phyloP scores from a whole-genome alignment of 2,888 invertebrate species.

The Pheosia gnoma region DNA sequence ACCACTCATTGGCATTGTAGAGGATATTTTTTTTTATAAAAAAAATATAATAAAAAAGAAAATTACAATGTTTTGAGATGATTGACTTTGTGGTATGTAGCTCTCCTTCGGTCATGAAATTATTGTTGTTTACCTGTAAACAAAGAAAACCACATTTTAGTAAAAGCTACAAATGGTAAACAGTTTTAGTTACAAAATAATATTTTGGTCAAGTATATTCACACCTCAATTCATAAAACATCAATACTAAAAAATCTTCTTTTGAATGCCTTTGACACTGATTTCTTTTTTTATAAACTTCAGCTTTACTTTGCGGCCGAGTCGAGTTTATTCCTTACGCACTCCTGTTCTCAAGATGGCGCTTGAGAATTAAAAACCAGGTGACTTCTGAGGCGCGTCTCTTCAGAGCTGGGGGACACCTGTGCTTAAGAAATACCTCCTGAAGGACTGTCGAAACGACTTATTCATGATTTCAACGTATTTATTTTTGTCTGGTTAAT shows the following conservation, averaged over 20 bases:
- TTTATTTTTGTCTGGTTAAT: background rate
- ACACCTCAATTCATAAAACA: background rate
- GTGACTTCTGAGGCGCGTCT: conserved; percentile 33
- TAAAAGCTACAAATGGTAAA: no score
- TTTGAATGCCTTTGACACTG: background rate
- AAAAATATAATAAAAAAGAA: no score
- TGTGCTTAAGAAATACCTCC: conserved; percentile 26
- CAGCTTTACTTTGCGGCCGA: conserved; percentile 14
- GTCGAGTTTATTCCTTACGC: conserved; percentile 11
- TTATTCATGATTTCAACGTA: background rate
- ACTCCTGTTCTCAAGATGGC: conserved; percentile 35
- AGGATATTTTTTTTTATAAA: no score
- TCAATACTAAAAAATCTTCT: background rate
- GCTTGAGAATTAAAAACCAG: conserved; percentile 55
- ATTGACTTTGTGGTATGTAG: background rate
- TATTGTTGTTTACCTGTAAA: conserved; percentile 6
- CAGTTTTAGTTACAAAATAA: no score
- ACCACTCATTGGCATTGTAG: no score
- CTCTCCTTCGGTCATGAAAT: background rate
- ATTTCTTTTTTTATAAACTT: background rate
- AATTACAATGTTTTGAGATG: no score
- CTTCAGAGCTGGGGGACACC: conserved; percentile 26
- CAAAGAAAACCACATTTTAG: conserved; percentile 8
- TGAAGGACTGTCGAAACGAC: conserved; percentile 28
- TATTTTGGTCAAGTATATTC: no score